Conservation (phyloP, 2,888 invertebrate species). For the Pandemis heparana region DNA sequence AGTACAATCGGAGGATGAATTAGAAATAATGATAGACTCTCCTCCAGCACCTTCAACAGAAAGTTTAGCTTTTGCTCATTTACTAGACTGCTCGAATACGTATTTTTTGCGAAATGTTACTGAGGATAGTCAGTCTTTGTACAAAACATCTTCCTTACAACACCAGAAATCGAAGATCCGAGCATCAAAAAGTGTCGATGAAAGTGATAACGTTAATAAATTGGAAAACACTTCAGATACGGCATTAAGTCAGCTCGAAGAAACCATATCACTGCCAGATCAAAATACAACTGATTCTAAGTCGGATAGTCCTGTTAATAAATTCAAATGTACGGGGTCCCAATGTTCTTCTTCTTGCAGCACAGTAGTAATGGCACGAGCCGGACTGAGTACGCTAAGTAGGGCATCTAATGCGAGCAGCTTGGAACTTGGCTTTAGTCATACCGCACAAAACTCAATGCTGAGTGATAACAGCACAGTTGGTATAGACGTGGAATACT, state of each 20-base stretch:
- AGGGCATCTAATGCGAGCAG: conserved; percentile 92
- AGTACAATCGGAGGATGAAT: conserved; percentile 97
- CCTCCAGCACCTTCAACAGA: conserved; percentile 95
- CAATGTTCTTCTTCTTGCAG: conserved; percentile 95
- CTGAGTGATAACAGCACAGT: conserved; percentile 90
- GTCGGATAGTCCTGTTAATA: conserved; percentile 85
- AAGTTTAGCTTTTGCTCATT: conserved; percentile 92
- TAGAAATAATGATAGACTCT: conserved; percentile 94
- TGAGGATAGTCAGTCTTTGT: conserved; percentile 65
- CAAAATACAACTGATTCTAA: conserved; percentile 78
- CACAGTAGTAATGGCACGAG: conserved; percentile 91
- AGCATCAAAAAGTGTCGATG: conserved; percentile 67
- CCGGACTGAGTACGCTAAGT: conserved; percentile 82
- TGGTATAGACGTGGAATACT: conserved; percentile 88
- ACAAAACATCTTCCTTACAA: conserved; percentile 74
- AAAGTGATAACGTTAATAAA: conserved; percentile 58
- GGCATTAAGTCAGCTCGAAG: conserved; percentile 63
- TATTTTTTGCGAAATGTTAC: conserved; percentile 71
- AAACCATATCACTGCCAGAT: conserved; percentile 71
- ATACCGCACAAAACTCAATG: conserved; percentile 94
- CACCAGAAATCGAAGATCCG: conserved; percentile 68
- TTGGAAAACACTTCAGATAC: conserved; percentile 61
- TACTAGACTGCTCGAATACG: conserved; percentile 87
- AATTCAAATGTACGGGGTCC: conserved; percentile 89
- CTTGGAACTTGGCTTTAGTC: conserved; percentile 93